These are phyloP conservation scores for Phorcus lineatus DNA, from an alignment of 2,888 invertebrate genomes.

Conservation along the genomic window DNA sequence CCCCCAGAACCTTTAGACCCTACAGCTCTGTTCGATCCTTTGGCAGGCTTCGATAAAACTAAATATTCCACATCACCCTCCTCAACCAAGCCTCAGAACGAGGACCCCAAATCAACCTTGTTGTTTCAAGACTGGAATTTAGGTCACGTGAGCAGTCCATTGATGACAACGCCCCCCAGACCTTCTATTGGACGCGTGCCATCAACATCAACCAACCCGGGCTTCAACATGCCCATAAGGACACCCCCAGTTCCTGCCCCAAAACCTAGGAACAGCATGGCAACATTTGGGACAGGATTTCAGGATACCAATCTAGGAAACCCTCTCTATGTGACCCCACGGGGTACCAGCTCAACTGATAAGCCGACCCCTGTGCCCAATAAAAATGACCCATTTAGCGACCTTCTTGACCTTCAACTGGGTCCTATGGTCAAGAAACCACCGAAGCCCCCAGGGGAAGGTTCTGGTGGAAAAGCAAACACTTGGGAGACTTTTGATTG, in stretches of 20 bases:
- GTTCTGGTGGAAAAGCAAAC: neutral
- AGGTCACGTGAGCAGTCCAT: constrained; percentile 37
- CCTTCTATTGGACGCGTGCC: no score
- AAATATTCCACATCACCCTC: neutral
- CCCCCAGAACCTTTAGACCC: neutral
- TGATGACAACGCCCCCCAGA: neutral
- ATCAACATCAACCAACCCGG: neutral
- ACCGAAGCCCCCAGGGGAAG: neutral
- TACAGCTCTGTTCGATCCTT: constrained; percentile 33
- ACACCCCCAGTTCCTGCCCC: neutral
- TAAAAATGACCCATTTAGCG: neutral
- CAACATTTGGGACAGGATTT: neutral
- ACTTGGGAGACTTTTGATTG: constrained; percentile 3
- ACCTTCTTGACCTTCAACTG: neutral
- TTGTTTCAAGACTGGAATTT: constrained; percentile 54
- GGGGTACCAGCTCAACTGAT: neutral
- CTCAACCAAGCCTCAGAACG: neutral
- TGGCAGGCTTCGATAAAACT: constrained; percentile 4
- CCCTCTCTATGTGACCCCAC: neutral
- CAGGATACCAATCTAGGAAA: neutral
- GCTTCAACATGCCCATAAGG: neutral
- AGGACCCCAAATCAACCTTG: constrained; percentile 35
- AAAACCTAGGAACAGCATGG: neutral
- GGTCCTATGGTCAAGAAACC: neutral
- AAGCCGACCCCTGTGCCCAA: neutral